Percentiles rank a stretch among this genome's conserved stretches.
phyloP scores from a whole-genome alignment of 2,888 invertebrate genomes.

The Mesorhabditis sp. region DNA sequence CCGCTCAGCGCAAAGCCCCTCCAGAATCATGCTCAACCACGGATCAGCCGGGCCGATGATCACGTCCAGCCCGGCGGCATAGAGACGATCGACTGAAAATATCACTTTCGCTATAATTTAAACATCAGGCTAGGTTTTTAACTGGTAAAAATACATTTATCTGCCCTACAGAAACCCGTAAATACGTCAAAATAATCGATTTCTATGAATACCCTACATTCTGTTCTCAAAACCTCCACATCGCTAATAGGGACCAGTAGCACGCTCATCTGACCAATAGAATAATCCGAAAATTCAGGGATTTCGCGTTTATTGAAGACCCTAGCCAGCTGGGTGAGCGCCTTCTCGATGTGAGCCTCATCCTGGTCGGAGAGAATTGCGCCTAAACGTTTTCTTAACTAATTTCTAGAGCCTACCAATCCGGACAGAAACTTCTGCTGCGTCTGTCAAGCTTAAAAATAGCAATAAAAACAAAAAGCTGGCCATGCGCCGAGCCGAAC shows the following conservation, averaged over 20 bases:
- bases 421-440: too few species aligned
- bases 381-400: background rate
- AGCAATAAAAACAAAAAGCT: too few species aligned
- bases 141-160: too few species aligned
- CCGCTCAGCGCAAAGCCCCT: constrained; percentile 34
- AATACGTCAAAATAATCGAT: too few species aligned
- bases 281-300: background rate
- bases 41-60: constrained; percentile 38
- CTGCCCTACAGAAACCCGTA: too few species aligned
- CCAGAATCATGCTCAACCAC: constrained; percentile 32
- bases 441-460: too few species aligned
- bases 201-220: background rate
- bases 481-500: too few species aligned
- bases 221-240: background rate
- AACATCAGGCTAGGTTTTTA: too few species aligned
- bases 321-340: background rate
- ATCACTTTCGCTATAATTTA: background rate
- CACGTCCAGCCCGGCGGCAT: constrained; percentile 24
- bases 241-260: constrained; percentile 1
- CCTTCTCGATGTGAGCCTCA: constrained; percentile 5
- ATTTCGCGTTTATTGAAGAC: background rate
- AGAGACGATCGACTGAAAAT: constrained; percentile 29
- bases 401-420: too few species aligned
- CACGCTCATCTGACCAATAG: background rate
- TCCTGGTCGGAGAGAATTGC: background rate